Conservation (phyloP, 2,113 vertebrate species). For the Rissa tridactyla region DNA sequence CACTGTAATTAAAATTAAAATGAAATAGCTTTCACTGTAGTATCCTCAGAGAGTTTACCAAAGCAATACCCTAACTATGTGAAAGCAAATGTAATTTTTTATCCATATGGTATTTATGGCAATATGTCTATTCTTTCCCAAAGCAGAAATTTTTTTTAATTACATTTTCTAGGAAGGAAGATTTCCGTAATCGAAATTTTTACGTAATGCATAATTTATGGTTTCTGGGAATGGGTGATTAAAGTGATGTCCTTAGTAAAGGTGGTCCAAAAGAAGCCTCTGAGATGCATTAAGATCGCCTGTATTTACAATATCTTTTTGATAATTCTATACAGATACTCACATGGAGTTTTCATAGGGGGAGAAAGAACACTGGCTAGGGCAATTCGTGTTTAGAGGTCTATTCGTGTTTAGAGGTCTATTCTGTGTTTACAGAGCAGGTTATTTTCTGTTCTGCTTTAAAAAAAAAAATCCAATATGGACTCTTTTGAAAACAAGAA, state of each 20-base stretch:
- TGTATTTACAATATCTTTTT: neutral
- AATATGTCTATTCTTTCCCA: conserved; percentile 45
- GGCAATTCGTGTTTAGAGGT: neutral
- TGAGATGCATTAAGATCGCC: neutral
- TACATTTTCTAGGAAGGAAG: neutral
- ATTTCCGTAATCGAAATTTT: neutral
- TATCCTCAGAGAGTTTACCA: conserved; percentile 58
- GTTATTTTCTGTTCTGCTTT: neutral
- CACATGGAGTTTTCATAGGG: neutral
- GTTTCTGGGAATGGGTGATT: neutral
- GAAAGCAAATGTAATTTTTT: conserved; percentile 57
- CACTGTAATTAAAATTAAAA: conserved; percentile 73
- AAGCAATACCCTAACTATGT: conserved; percentile 14
- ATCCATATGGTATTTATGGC: conserved; percentile 57
- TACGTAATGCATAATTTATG: neutral
- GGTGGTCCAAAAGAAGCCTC: neutral
- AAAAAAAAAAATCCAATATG: neutral
- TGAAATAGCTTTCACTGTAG: conserved; percentile 61
- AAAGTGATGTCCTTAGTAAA: neutral
- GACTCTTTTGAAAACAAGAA: conserved; percentile 26
- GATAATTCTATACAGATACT: neutral
- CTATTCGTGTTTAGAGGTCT: neutral
- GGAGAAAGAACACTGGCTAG: neutral
- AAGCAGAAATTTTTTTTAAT: conserved; percentile 44
- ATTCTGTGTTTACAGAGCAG: neutral